A percentile compares a stretch with the other conserved stretches of the same genome.
Conservation (phyloP, 2,113 vertebrate genomes). For the Petrocephalus microphthalmus region DNA sequence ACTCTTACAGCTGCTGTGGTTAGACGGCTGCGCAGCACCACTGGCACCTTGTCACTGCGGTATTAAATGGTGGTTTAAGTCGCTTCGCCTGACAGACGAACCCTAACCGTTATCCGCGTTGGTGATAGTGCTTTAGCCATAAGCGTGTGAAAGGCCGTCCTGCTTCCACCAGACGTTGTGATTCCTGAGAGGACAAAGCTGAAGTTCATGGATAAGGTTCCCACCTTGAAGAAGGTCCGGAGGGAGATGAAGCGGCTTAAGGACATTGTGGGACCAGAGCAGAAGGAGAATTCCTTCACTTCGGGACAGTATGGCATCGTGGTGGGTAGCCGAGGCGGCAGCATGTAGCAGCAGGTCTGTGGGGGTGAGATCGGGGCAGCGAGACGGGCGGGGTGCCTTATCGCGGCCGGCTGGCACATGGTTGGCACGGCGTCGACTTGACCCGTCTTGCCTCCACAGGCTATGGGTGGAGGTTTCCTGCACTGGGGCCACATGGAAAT, state of each 20-base stretch:
- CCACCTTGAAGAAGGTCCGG: slow-evolving; percentile 69
- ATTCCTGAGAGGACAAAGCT: slow-evolving; percentile 77
- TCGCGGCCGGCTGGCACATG: not conserved
- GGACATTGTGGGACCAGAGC: slow-evolving; percentile 79
- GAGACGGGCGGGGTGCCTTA: no score
- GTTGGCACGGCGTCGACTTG: not conserved
- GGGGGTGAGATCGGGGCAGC: not conserved
- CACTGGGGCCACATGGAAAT: slow-evolving; percentile 94
- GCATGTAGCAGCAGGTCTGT: not conserved
- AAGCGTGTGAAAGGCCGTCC: not conserved
- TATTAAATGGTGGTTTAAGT: not conserved
- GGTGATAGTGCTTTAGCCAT: not conserved
- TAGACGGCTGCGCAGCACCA: not conserved
- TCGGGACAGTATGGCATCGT: slow-evolving; percentile 78
- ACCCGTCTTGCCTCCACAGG: slow-evolving; percentile 51
- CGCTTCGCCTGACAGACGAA: not conserved
- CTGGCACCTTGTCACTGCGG: not conserved
- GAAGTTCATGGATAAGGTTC: slow-evolving; percentile 78
- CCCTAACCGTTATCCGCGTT: not conserved
- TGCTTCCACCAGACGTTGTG: slow-evolving; percentile 57
- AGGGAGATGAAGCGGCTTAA: slow-evolving; percentile 70
- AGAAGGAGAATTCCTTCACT: slow-evolving; percentile 59
- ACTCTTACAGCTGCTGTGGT: not conserved
- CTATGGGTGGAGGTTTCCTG: slow-evolving; percentile 84
- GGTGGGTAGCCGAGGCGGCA: slow-evolving; percentile 57